phyloP scores from a whole-genome alignment of 1,140 invertebrate genomes.

The Contarinia nasturtii region DNA sequence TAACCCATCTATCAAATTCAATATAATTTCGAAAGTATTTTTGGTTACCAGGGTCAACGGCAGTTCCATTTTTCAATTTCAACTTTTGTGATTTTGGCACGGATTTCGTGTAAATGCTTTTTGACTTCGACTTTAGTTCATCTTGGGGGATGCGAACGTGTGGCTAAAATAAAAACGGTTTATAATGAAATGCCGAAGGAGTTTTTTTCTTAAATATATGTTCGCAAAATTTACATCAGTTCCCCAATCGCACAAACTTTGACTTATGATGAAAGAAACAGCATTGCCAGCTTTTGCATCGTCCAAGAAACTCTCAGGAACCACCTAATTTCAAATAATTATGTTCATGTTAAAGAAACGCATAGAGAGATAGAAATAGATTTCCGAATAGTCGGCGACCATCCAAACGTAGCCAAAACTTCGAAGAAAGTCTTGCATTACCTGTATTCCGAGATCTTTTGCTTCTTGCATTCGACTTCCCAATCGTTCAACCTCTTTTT shows the following conservation, averaged over 20 bases:
- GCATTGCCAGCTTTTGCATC: slow-evolving; percentile 34
- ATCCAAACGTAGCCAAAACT: too few relatives aligned
- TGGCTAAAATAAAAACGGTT: slow-evolving; percentile 24
- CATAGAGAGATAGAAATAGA: too few relatives aligned
- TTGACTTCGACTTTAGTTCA: slow-evolving; percentile 34
- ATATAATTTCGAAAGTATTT: too few relatives aligned
- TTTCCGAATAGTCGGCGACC: too few relatives aligned
- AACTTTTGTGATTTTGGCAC: slow-evolving; percentile 47
- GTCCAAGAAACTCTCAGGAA: slow-evolving; percentile 62
- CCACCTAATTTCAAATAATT: too few relatives aligned
- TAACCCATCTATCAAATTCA: too few relatives aligned
- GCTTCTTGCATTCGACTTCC: slow-evolving; percentile 43
- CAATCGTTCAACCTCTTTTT: slow-evolving; percentile 48
- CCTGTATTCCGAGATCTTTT: slow-evolving; percentile 49
- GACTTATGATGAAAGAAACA: slow-evolving; percentile 42
- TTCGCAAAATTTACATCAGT: slow-evolving; percentile 33
- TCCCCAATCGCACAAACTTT: slow-evolving; percentile 65
- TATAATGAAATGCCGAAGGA: too few relatives aligned
- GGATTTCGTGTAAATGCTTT: slow-evolving; percentile 45
- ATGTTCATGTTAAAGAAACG: too few relatives aligned
- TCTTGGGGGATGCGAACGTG: slow-evolving; percentile 32
- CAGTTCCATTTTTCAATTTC: slow-evolving; percentile 47
- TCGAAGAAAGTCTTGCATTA: too few relatives aligned
- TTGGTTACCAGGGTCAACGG: too few relatives aligned
- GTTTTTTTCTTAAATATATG: not conserved